Evolutionary conservation across 2,888 invertebrate species (phyloP).

Genomic region (Pasiphila rectangulata): DNA sequence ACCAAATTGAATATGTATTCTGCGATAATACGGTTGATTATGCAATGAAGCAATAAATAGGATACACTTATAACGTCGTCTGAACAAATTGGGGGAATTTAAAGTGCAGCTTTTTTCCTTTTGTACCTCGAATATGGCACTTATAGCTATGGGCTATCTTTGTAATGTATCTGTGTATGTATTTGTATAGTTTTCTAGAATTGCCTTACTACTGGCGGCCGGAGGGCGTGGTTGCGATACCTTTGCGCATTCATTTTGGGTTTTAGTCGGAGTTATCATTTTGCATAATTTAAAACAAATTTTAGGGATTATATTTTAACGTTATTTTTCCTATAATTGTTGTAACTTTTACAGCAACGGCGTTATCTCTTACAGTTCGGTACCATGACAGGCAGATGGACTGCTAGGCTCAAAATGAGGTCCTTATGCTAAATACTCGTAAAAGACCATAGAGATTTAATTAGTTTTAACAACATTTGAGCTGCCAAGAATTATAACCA

Average conservation of each 20-base stretch:
- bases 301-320: background rate
- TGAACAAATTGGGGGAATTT: slow-evolving; percentile 1
- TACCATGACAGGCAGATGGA: no score
- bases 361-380: no score
- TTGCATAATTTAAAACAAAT: background rate
- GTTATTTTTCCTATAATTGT: background rate
- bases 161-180: slow-evolving; percentile 11
- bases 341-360: background rate
- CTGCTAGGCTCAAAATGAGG: no score
- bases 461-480: no score
- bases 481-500: no score
- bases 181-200: slow-evolving; percentile 16
- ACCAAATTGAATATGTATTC: slow-evolving; percentile 13
- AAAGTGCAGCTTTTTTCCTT: slow-evolving; percentile 41
- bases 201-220: slow-evolving; percentile 21
- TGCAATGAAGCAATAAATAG: background rate
- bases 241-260: slow-evolving; percentile 16
- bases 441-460: no score
- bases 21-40: slow-evolving; percentile 7
- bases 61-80: background rate
- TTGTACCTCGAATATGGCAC: slow-evolving; percentile 42
- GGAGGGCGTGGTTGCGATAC: slow-evolving; percentile 6
- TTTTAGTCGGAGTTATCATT: slow-evolving; percentile 18
- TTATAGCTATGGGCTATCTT: slow-evolving; percentile 33
- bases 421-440: no score